Conservation (phyloP, 1,140 invertebrate genomes). For the Drosophila pseudoobscura region DNA sequence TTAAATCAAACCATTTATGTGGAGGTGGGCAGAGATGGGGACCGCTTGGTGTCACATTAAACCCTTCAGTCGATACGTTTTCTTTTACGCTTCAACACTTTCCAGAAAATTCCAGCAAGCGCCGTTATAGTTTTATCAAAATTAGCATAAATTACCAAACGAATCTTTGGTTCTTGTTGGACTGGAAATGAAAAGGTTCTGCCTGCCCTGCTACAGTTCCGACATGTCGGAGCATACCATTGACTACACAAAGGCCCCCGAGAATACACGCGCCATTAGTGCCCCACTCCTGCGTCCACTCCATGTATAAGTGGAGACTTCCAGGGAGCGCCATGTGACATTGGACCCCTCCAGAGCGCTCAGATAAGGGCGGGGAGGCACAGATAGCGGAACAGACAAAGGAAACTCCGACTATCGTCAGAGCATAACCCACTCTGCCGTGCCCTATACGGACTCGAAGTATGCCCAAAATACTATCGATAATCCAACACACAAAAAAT, state of each 20-base stretch:
- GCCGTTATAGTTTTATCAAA: constrained; percentile 48
- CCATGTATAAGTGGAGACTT: constrained; percentile 26
- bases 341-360: background rate
- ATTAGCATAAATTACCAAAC: constrained; percentile 70
- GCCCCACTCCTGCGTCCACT: constrained; percentile 12
- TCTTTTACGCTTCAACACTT: background rate
- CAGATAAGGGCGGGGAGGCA: constrained; percentile 9
- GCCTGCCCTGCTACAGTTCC: constrained; percentile 4
- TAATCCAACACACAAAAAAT: background rate
- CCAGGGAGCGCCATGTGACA: constrained; percentile 12
- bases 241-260: constrained; percentile 24
- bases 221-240: constrained; percentile 41
- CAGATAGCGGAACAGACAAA: background rate
- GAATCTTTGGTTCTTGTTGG: constrained; percentile 16
- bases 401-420: background rate
- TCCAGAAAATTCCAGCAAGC: constrained; percentile 18
- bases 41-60: constrained; percentile 9
- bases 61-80: constrained; percentile 4
- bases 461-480: constrained; percentile 11
- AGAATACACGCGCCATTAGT: constrained; percentile 38
- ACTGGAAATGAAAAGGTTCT: constrained; percentile 25
- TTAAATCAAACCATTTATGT: constrained; percentile 29
- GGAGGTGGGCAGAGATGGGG: constrained; percentile 3
- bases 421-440: constrained; percentile 2
- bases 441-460: constrained; percentile 5